Evolutionary conservation across 37 sponge, comb jelly and placozoan species (phyloP).

Genomic region (Beroe forskalii): DNA sequence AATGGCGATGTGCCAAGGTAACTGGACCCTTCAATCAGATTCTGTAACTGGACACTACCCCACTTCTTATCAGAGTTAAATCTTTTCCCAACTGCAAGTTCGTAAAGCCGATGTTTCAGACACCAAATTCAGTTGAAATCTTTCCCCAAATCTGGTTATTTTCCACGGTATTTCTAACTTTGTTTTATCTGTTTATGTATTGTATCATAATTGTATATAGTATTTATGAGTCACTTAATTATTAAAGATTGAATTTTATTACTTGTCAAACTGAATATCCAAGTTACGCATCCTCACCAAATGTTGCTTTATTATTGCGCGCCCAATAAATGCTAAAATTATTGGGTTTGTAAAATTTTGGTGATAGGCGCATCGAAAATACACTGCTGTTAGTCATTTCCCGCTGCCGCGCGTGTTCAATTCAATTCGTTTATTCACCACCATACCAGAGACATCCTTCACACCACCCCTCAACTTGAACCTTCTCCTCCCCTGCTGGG

Average conservation of each 20-base stretch:
- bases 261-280: not conserved
- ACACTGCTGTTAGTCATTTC: not conserved
- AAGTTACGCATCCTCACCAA: not conserved
- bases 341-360: constrained; percentile 24
- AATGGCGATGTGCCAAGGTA: constrained; percentile 33
- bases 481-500: no score
- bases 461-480: no score
- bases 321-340: not conserved
- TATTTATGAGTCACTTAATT: no score
- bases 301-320: not conserved
- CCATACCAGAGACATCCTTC: no score
- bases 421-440: no score
- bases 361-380: not conserved
- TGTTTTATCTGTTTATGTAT: not conserved
- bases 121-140: no score
- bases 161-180: no score
- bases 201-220: constrained; percentile 24
- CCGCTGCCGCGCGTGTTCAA: no score
- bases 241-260: no score
- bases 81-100: no score
- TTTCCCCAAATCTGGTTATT: no score
- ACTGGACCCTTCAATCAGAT: not conserved
- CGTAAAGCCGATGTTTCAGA: not conserved
- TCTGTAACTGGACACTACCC: not conserved
- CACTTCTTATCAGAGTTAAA: not conserved